Evolutionary conservation across 92 coral and sea anemone genomes (phyloP).

Genomic region (Zoanthus sansibaricus): DNA sequence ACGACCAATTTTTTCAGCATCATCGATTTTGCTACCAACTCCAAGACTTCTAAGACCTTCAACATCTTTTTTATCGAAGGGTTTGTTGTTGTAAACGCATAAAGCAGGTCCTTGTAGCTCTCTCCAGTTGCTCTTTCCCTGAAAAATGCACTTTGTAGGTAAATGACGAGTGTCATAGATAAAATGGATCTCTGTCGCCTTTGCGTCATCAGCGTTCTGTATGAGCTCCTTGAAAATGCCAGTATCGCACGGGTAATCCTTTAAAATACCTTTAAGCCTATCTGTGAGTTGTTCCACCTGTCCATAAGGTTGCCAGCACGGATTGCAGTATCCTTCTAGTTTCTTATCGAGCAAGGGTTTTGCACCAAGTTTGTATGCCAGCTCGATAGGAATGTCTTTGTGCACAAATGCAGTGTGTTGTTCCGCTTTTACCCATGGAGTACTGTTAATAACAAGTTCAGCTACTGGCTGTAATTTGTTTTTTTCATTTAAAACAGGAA

Average conservation of each 20-base stretch:
- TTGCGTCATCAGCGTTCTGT: constrained; percentile 60
- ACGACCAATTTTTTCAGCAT: constrained; percentile 91
- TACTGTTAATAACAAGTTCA: constrained; percentile 46
- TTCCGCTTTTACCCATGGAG: constrained; percentile 52
- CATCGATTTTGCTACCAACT: constrained; percentile 83
- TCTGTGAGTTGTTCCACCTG: constrained; percentile 55
- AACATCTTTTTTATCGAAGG: constrained; percentile 80
- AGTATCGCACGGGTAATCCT: constrained; percentile 50
- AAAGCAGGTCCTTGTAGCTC: constrained; percentile 94
- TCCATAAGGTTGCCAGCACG: constrained; percentile 32
- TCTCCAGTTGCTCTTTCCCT: constrained; percentile 70
- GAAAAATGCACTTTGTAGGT: constrained; percentile 9
- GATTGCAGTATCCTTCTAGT: constrained; percentile 23
- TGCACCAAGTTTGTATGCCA: constrained; percentile 54
- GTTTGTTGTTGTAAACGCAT: constrained; percentile 88
- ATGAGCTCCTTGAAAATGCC: constrained; percentile 58
- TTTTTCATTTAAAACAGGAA: constrained; percentile 23
- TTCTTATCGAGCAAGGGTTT: constrained; percentile 37
- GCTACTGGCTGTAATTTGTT: constrained; percentile 14
- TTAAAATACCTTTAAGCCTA: constrained; percentile 46
- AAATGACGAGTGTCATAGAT: constrained; percentile 49
- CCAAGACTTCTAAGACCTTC: constrained; percentile 90
- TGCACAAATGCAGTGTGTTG: constrained; percentile 12
- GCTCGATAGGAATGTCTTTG: constrained; percentile 11
- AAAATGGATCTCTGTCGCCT: constrained; percentile 59